Base-by-base conservation (phyloP, 2,797 vertebrate genomes). In the Aphelocoma californica region DNA sequence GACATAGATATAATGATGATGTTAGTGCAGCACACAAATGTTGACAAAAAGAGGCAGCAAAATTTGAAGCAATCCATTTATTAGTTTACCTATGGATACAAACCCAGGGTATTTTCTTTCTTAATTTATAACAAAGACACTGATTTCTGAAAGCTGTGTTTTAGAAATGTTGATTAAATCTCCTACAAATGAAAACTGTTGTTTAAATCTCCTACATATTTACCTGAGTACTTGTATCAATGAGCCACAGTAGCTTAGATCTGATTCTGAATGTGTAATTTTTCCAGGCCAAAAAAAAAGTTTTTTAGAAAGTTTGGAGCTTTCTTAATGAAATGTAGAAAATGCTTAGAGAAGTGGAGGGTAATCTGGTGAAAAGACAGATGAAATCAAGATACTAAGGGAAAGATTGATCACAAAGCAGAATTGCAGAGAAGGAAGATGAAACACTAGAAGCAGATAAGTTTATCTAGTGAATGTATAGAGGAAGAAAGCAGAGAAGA, bases 371-470 rank as follows among this genome's bases (percentile, higher is more conserved):
- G 67, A 92, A 96, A 90, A 92, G 88, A 86, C 40, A 67, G 82
- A 91, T 77, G 66, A 90, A 92, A 77, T 93, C 60, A 61, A 93
- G 95, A 94, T 87, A 92, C 34, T 0, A 7, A 57, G 44, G 45
- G 40, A 91, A 94, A 96, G 93, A 91, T 70, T 84, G 92, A 94
- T 93, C 90, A 78, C 88, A 93, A 79, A 92, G 73, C 38, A 90
- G 85, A 93, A 81, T 25, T 92, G 80, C 74, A 90, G 78, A 92
- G 82, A 91, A 91, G 60, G 65, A 61, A 97, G 88, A 94, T 80
- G 88, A 93, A 96, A 90, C 67, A 50, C 45, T 48, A 71, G 83
- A 74, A 94, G 70, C 25, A 93, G 88, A 73, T 84, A 90, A 86
- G 60, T 90, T 91, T 95, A 94, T 94, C 90, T 93, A 74, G 67